Conservation (phyloP, 30 jellyfish, hydroid and myxozoan species). For the Aurelia aurita region DNA sequence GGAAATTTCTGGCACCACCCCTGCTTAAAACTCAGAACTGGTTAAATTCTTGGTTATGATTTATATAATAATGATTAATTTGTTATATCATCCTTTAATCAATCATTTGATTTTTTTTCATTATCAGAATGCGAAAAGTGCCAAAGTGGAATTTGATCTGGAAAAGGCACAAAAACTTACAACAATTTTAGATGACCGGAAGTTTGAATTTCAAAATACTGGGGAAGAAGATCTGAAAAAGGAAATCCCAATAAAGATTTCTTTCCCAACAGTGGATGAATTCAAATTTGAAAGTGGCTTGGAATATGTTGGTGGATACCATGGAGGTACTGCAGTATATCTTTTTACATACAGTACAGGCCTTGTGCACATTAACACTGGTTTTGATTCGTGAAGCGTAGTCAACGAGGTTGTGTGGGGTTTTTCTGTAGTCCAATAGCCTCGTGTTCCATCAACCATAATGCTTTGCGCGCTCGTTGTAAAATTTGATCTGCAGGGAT, state of each 20-base stretch:
- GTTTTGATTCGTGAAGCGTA: too few relatives aligned
- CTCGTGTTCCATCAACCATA: too few relatives aligned
- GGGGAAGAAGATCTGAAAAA: slow-evolving; percentile 23
- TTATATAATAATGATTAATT: too few relatives aligned
- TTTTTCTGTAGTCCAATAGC: too few relatives aligned
- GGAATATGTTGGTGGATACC: slow-evolving; percentile 30
- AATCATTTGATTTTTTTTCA: not conserved
- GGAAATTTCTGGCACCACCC: too few relatives aligned
- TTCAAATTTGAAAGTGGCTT: slow-evolving; percentile 55
- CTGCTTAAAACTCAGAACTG: too few relatives aligned
- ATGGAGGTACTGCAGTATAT: slow-evolving; percentile 29
- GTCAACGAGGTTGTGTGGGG: too few relatives aligned
- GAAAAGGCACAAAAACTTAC: slow-evolving; percentile 8
- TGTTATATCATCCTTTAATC: not conserved
- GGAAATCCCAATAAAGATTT: not conserved
- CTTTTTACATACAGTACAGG: too few relatives aligned
- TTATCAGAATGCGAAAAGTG: slow-evolving; percentile 33
- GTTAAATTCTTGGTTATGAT: too few relatives aligned
- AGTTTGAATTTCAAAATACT: slow-evolving; percentile 19
- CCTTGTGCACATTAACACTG: too few relatives aligned
- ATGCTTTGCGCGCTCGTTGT: too few relatives aligned
- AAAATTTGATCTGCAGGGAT: too few relatives aligned
- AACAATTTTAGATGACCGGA: not conserved
- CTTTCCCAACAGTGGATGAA: not conserved
- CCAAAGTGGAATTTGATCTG: slow-evolving; percentile 14